Evolutionary conservation across 2,113 vertebrate species (phyloP).

Genomic region (Melanerpes formicivorus): DNA sequence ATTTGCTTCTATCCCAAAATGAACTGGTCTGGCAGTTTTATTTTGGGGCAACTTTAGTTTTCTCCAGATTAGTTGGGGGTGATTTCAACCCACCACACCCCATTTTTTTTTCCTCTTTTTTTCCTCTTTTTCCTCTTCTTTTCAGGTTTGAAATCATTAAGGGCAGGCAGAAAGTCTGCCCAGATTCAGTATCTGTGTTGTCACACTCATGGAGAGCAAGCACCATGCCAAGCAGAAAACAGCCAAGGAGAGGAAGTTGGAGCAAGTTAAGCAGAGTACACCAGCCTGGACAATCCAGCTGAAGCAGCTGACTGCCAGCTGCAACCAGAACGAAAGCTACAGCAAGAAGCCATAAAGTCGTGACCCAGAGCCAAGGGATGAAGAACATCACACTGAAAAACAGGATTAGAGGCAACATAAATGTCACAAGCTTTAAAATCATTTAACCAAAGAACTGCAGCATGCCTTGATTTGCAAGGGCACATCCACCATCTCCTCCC

Average conservation of each 20-base stretch:
- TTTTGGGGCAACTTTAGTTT: too few species aligned
- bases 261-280: neutral
- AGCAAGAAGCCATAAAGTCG: neutral
- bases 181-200: neutral
- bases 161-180: neutral
- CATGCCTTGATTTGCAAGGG: accelerated
- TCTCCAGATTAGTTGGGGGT: too few species aligned
- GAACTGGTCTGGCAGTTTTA: too few species aligned
- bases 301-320: neutral
- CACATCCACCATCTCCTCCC: neutral
- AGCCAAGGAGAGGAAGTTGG: neutral
- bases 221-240: neutral
- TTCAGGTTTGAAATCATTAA: neutral
- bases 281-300: accelerated
- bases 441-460: neutral
- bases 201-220: neutral
- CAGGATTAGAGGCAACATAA: neutral
- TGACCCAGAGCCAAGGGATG: neutral
- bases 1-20: too few species aligned
- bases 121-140: neutral
- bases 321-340: neutral
- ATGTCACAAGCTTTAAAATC: neutral
- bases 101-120: accelerated
- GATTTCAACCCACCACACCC: too few species aligned
- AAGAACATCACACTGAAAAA: neutral